Base-by-base conservation (phyloP, 2,797 vertebrate genomes). In the Phalloptychus januarius region DNA sequence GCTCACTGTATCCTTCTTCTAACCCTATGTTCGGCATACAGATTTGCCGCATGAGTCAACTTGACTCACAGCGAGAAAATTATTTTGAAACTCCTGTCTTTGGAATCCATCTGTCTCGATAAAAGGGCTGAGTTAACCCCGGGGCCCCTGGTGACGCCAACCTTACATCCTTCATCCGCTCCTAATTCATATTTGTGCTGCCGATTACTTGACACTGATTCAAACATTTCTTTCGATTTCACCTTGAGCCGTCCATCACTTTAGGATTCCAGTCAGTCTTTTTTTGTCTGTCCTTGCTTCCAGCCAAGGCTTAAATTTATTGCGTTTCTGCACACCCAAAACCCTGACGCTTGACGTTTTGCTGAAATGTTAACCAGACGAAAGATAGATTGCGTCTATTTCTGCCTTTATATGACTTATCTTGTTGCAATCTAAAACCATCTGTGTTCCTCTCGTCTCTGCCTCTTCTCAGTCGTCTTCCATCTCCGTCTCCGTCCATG, bases 401-500 rank as follows among this genome's bases (percentile, higher is more conserved):
- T 70, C 40, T 70, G 40, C 40, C 25, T 28, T 45, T 45, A 28
- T 31, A 28, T 28, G 13, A 71, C 42, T 45, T 42, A 67, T 67
- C 63, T 42, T 70, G 23, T 45, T 45, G 42, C 67, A 71, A 18
- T 71, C 40, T 28, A 16, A 71, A 71, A 45, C 28, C 25, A 28
- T 71, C 42, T 45, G 33, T 28, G 20, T 28, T 28, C 28, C 28
- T 71, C 42, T 80, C n/a, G 1, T 33, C 69, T 48, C 61, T 50
- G 45, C 65, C 33, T 79, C 52, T n/a, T 50, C 72, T 72, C 56
- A 12, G 78, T 58, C 72, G 40, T 83, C 72, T 71, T 71, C 58
- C 28, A 42, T 76, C 61, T 74, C 72, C 65, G 72, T 71, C 46
- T 81, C 76, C 74, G 78, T 82, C 38, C 88, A 80, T 79, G 83